phyloP scores from a whole-genome alignment of 2,888 invertebrate species.

The Cataglyphis rosenhaueri region DNA sequence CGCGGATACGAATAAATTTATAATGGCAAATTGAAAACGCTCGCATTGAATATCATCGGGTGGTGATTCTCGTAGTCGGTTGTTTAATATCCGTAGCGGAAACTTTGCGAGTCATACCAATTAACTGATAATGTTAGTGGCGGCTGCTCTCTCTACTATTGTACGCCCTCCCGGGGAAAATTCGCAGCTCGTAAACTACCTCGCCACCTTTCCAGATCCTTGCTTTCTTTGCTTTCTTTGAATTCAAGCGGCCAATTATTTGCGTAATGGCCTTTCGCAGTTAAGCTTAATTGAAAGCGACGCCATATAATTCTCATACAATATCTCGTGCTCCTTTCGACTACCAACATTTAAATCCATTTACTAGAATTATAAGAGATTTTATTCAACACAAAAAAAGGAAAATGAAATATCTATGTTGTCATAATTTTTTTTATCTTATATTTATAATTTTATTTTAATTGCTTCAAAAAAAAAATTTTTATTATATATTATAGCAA shows the following conservation, averaged over 20 bases:
- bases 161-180: constrained; percentile 55
- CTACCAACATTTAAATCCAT: not conserved
- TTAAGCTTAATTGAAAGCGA: constrained; percentile 30
- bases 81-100: constrained; percentile 66
- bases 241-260: constrained; percentile 17
- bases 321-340: not conserved
- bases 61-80: constrained; percentile 46
- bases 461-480: not conserved
- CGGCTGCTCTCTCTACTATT: constrained; percentile 50
- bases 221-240: not conserved
- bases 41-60: constrained; percentile 56
- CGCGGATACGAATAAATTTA: not conserved
- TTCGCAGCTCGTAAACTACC: constrained; percentile 39
- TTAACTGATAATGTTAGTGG: constrained; percentile 35
- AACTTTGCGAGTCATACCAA: constrained; percentile 18
- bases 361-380: not conserved
- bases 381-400: not conserved
- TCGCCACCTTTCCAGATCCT: not conserved
- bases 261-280: constrained; percentile 1
- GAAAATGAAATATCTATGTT: not conserved
- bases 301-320: not conserved
- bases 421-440: not conserved
- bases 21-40: constrained; percentile 25
- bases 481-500: not conserved
- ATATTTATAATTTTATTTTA: not conserved